Conservation (phyloP, 2,888 invertebrate species). For the Idaea straminata region DNA sequence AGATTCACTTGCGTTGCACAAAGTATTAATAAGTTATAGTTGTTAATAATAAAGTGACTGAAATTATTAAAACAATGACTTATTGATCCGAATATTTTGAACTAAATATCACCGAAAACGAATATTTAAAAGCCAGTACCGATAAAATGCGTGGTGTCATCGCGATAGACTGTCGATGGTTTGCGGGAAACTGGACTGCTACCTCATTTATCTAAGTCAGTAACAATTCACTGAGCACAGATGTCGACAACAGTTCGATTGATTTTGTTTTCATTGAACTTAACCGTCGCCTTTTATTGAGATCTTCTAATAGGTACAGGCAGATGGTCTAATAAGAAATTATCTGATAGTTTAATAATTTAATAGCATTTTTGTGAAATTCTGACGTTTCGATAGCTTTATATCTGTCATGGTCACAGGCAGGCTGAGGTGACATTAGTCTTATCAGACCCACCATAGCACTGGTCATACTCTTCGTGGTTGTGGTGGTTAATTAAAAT, state of each 20-base stretch:
- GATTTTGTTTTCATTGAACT: background rate
- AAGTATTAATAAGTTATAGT: background rate
- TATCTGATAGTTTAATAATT: no score
- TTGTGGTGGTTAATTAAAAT: no score
- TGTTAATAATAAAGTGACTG: no score
- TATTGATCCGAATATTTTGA: background rate
- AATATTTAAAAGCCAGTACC: constrained; percentile 41
- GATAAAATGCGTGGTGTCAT: constrained; percentile 67
- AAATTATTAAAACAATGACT: background rate
- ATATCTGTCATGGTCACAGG: no score
- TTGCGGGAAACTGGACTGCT: constrained; percentile 45
- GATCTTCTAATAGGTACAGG: no score
- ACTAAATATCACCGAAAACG: background rate
- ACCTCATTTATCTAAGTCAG: constrained; percentile 67
- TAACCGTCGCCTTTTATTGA: no score
- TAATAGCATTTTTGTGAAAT: no score
- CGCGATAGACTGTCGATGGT: constrained; percentile 53
- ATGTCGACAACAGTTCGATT: constrained; percentile 41
- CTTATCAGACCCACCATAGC: no score
- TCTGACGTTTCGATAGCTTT: no score
- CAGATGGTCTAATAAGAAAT: no score
- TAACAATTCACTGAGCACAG: constrained; percentile 45
- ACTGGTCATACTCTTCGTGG: no score
- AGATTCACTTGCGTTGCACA: background rate
- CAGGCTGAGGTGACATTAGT: no score